Percentiles rank a stretch among this genome's conserved stretches.
Conservation (phyloP, 2,113 vertebrate genomes). For the Cercopithecus mona region DNA sequence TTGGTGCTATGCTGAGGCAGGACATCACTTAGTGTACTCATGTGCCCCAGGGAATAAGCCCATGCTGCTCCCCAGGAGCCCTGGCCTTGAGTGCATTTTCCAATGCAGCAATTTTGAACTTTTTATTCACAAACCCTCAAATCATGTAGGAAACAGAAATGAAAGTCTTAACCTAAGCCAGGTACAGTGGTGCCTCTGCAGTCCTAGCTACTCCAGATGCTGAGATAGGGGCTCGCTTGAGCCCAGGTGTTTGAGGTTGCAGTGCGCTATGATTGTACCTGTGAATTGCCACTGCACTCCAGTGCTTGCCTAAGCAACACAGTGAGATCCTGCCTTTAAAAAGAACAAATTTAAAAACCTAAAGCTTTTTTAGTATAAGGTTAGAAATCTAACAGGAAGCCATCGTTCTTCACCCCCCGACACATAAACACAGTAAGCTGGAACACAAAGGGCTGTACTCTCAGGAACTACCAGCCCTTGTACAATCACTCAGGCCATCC, state of each 20-base stretch:
- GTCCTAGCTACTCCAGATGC: not conserved
- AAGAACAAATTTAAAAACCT: not conserved
- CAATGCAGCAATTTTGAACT: not conserved
- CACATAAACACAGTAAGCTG: not conserved
- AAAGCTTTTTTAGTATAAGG: not conserved
- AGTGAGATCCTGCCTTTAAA: not conserved
- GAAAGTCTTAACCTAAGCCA: not conserved
- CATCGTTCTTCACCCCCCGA: not conserved
- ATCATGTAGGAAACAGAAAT: not conserved
- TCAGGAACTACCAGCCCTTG: not conserved
- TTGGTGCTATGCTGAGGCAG: no score
- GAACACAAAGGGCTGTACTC: not conserved
- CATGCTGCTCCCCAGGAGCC: not conserved
- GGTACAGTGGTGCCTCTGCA: not conserved
- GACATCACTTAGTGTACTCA: fast-evolving
- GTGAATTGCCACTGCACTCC: not conserved
- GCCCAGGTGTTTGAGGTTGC: not conserved
- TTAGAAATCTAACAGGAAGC: not conserved
- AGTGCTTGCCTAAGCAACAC: not conserved
- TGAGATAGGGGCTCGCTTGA: not conserved
- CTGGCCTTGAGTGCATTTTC: not conserved
- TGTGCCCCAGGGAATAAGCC: not conserved
- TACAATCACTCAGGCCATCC: not conserved
- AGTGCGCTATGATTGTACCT: not conserved
- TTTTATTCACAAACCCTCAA: not conserved